Evolutionary conservation across 2,888 invertebrate genomes (phyloP), one percentile per base, ranked within the genome.

Genomic region (Ophraella communa): DNA sequence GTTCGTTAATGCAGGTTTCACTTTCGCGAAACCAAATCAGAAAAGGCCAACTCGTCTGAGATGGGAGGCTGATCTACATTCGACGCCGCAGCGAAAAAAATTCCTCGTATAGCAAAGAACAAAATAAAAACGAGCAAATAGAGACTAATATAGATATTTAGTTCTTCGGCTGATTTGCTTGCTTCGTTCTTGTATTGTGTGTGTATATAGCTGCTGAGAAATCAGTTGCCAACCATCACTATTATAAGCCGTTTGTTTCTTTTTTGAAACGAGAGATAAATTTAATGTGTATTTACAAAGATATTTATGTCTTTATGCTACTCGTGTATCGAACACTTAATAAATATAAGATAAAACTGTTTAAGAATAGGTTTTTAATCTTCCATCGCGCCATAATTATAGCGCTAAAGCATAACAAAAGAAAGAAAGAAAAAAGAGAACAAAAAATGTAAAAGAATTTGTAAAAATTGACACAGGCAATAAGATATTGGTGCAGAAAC

Each of bases 1-100:
- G 55, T 67, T 67, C 51, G 53, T 55, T 70, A 70, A 67, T 66
- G 61, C 66, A 56, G 66, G 72, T 69, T 71, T 71, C 71, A 67
- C 71, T 71, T 69, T 71, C 64, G 58, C 60, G 60, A 58, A 66
- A 45, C 58, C 64, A 61, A 67, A 63, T 62, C 49, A 61, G 60
- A 59, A 44, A 60, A 53, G 44, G 30, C 51, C 53, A 64, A 61
- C 55, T 63, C 51, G 56, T 52, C 30, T 33, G 30, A 18, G 27
- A 58, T 55, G 45, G 33, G 27, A 65, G 60, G 53, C 45, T 67
- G 67, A 62, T 67, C 67, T 67, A 67, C 67, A 68, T 68, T 68
- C 65, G 65, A 35, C 67, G 62, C 67, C 51, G 42, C 57, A n/a
- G 49, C 11, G 49, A 44, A 60, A 51, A n/a, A 57, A 53, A 55